Conservation (phyloP, 2,113 vertebrate species). For the Caranx ignobilis region DNA sequence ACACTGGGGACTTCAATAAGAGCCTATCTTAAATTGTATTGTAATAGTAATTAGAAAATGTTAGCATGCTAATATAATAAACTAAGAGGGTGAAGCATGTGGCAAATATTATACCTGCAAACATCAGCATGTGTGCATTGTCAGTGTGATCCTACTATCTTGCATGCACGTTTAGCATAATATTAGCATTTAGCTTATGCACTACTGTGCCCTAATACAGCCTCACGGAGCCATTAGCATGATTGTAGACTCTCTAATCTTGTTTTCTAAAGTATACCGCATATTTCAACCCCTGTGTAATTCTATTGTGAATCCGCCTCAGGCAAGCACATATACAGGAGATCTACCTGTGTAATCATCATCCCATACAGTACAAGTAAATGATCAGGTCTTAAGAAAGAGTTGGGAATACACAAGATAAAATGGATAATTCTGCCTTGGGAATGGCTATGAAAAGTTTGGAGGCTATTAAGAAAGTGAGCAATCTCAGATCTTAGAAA, state of each 20-base stretch:
- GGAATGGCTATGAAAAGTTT: background rate
- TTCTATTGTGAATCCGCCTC: background rate
- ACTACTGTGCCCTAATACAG: background rate
- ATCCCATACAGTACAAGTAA: background rate
- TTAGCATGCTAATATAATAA: background rate
- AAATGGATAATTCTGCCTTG: constrained; percentile 5
- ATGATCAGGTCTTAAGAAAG: background rate
- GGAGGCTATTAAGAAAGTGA: constrained; percentile 2
- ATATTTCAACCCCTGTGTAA: background rate
- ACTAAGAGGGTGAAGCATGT: background rate
- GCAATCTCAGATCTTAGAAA: constrained; percentile 26
- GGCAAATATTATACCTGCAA: background rate
- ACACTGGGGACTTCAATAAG: no score
- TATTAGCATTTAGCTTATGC: background rate
- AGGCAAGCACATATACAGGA: background rate
- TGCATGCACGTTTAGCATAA: no score
- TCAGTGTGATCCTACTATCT: background rate
- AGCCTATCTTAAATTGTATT: background rate
- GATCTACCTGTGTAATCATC: background rate
- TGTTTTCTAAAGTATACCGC: background rate
- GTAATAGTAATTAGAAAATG: background rate
- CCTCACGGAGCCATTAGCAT: background rate
- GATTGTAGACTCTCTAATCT: background rate
- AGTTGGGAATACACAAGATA: background rate
- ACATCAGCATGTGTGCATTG: background rate